Conservation (phyloP, 2,113 vertebrate genomes). For the Ginglymostoma cirratum region DNA sequence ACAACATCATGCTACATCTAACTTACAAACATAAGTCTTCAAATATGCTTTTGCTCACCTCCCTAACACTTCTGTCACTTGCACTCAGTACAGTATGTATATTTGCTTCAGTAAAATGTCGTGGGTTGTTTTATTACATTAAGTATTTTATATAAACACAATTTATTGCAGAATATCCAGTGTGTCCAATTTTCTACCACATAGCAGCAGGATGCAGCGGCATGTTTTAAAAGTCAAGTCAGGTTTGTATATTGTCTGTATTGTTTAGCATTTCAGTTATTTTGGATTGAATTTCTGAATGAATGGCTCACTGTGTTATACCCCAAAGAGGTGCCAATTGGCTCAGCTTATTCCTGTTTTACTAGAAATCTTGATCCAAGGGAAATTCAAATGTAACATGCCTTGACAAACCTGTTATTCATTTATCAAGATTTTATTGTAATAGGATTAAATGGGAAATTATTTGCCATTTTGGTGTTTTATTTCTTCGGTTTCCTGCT, state of each 20-base stretch:
- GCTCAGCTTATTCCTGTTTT: slow-evolving; percentile 27
- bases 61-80: background rate
- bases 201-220: background rate
- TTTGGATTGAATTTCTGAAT: slow-evolving; percentile 30
- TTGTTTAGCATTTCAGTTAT: slow-evolving; percentile 31
- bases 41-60: background rate
- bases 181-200: background rate
- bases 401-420: background rate
- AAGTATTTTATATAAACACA: too few relatives aligned
- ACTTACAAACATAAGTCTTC: background rate
- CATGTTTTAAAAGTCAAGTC: background rate
- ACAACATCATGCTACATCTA: background rate
- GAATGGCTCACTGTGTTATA: slow-evolving; percentile 24
- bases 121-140: background rate
- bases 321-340: background rate
- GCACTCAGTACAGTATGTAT: background rate
- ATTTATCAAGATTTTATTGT: slow-evolving; percentile 4
- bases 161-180: background rate
- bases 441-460: slow-evolving; percentile 26
- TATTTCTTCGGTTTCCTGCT: slow-evolving; percentile 9
- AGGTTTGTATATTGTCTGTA: slow-evolving; percentile 25
- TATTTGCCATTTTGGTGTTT: slow-evolving; percentile 9
- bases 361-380: background rate
- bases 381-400: slow-evolving; percentile 19
- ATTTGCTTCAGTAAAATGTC: background rate